These are phyloP conservation scores for Spizaetus ornatus DNA, from an alignment of 2,113 vertebrate genomes.

Conservation along the genomic window DNA sequence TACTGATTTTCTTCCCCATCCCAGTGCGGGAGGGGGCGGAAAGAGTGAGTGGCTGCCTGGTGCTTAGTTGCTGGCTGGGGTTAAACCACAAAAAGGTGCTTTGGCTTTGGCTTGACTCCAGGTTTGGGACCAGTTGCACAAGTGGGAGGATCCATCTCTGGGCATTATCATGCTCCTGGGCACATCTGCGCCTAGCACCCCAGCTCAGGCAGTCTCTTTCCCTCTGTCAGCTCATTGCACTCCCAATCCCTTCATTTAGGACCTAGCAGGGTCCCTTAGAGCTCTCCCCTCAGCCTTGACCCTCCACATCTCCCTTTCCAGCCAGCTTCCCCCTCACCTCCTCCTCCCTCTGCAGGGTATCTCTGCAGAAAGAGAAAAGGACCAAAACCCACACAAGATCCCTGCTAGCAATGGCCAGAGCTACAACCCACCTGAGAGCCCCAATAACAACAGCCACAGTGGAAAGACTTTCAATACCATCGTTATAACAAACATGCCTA, in stretches of 20 bases:
- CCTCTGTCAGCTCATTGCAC: background rate
- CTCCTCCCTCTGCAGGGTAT: background rate
- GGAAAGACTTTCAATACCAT: background rate
- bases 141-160: background rate
- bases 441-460: background rate
- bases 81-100: background rate
- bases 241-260: background rate
- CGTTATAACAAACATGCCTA: background rate
- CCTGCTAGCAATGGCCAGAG: background rate
- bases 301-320: background rate
- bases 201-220: background rate
- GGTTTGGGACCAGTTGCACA: background rate
- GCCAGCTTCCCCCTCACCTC: background rate
- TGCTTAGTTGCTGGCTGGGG: too few relatives aligned
- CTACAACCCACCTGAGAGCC: background rate
- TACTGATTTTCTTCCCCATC: too few relatives aligned
- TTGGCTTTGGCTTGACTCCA: background rate
- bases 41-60: too few relatives aligned
- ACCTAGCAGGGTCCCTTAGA: background rate
- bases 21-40: fast-evolving
- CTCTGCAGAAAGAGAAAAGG: background rate
- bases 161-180: background rate
- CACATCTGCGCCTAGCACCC: background rate
- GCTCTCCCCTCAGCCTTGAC: background rate
- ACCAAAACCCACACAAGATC: background rate